Conservation (phyloP, 2,888 invertebrate genomes). For the Lasioglossum zephyrum region DNA sequence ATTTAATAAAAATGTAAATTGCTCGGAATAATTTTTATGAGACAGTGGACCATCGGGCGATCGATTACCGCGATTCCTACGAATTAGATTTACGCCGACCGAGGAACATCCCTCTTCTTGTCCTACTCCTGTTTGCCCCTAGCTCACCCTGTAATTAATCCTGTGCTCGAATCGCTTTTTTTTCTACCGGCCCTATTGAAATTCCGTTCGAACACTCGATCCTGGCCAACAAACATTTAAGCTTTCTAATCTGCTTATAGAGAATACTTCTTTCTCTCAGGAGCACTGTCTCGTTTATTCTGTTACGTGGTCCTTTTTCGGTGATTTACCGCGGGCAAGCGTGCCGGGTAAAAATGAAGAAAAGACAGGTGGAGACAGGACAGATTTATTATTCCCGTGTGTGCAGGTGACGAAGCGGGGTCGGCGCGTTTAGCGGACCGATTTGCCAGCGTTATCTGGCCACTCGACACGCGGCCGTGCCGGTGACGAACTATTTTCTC, state of each 20-base stretch:
- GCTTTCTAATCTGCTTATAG: background rate
- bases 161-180: background rate
- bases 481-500: constrained; percentile 42
- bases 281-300: background rate
- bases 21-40: constrained; percentile 41
- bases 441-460: constrained; percentile 1
- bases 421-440: background rate
- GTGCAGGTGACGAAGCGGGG: background rate
- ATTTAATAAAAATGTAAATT: constrained; percentile 47
- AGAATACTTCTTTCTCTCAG: background rate
- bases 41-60: constrained; percentile 28
- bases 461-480: background rate
- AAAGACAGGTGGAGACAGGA: background rate
- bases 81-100: constrained; percentile 24
- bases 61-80: constrained; percentile 28
- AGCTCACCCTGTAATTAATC: background rate
- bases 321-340: background rate
- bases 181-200: background rate
- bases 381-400: background rate
- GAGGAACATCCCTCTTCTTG: background rate
- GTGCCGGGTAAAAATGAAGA: background rate
- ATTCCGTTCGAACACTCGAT: background rate
- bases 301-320: background rate
- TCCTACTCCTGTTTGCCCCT: background rate
- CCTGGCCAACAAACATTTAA: background rate